A percentile compares a stretch with the other conserved stretches of the same genome.
Conservation (phyloP, 2,113 vertebrate species). For the Eulemur macaco region DNA sequence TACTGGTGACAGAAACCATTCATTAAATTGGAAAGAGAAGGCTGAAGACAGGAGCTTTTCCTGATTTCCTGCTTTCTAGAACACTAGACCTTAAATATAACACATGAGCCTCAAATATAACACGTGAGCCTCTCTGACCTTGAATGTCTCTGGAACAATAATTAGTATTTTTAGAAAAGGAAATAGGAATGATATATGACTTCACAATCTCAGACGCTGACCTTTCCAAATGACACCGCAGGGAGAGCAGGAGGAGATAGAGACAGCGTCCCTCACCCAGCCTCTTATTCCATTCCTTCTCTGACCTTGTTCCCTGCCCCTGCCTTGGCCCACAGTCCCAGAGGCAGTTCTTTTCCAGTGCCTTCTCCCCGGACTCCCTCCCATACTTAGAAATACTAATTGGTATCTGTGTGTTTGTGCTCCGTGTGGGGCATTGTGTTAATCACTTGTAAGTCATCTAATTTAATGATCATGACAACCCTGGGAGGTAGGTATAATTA, state of each 20-base stretch:
- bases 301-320: too few species aligned
- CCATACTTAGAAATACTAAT: neutral
- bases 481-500: neutral
- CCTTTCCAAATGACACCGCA: neutral
- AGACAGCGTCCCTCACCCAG: neutral
- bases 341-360: accelerated
- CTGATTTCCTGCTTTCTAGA: neutral
- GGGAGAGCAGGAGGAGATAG: neutral
- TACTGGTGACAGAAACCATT: neutral
- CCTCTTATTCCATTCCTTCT: neutral
- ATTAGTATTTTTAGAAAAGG: neutral
- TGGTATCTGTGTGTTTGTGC: neutral
- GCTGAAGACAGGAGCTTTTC: neutral
- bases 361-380: neutral
- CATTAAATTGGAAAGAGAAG: neutral
- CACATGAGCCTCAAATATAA: neutral
- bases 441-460: neutral
- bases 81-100: neutral
- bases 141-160: slow-evolving; percentile 6
- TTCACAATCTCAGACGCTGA: neutral
- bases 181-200: neutral
- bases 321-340: neutral
- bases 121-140: neutral
- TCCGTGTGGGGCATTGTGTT: neutral
- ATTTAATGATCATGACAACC: neutral